Percentiles rank a stretch among this genome's conserved stretches.
Conservation (phyloP, 2,888 invertebrate species). For the Watsonalla cultraria region DNA sequence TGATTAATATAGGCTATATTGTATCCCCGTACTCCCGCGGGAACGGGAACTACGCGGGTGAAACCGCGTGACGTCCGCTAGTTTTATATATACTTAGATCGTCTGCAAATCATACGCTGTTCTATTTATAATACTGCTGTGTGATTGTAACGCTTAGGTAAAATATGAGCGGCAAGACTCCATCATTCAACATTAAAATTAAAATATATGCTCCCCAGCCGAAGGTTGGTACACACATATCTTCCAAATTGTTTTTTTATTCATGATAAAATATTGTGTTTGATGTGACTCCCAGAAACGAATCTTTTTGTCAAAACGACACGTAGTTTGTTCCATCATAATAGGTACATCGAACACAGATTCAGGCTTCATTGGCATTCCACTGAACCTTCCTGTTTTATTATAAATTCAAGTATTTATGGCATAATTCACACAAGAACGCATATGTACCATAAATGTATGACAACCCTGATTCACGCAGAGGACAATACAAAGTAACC, state of each 20-base stretch:
- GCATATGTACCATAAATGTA: conserved; percentile 32
- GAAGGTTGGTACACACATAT: no score
- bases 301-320: not conserved
- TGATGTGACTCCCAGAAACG: not conserved
- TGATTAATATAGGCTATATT: no score
- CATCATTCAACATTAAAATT: no score
- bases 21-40: no score
- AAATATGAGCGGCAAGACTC: no score
- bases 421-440: conserved; percentile 26
- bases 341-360: not conserved
- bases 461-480: conserved; percentile 1
- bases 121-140: no score
- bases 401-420: conserved; percentile 34
- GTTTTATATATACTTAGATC: no score
- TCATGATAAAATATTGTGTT: not conserved
- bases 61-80: no score
- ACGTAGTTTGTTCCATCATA: not conserved
- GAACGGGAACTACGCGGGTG: no score
- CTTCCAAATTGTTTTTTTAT: not conserved
- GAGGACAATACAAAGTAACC: not conserved
- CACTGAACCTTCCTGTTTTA: conserved; percentile 25
- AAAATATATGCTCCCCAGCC: no score
- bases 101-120: no score
- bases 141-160: no score
- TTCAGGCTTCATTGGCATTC: conserved; percentile 23